phyloP scores from a whole-genome alignment of 2,797 vertebrate genomes.

The Octomys mimax region DNA sequence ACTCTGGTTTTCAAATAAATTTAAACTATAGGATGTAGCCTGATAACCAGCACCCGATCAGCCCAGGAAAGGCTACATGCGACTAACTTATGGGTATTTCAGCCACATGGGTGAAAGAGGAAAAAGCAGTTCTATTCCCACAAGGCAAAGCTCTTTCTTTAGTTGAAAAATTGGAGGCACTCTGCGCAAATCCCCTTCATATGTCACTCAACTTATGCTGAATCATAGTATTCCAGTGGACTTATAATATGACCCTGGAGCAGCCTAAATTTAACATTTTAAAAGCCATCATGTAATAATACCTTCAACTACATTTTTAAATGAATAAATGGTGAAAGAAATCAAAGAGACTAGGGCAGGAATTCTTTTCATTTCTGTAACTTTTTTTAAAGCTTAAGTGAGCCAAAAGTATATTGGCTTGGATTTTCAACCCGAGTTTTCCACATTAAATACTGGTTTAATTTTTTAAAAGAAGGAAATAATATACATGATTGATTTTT shows the following conservation, averaged over 20 bases:
- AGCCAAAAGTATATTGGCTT: constrained; percentile 7
- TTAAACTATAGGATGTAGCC: background rate
- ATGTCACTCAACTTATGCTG: background rate
- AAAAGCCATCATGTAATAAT: constrained; percentile 13
- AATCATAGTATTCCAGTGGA: constrained; percentile 14
- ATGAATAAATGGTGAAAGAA: constrained; percentile 40
- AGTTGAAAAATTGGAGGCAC: background rate
- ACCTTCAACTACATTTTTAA: background rate
- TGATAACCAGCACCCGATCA: background rate
- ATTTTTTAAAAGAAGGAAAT: background rate
- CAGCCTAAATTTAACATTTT: background rate
- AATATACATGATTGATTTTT: background rate
- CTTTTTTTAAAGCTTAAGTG: constrained; percentile 46
- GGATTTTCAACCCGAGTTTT: constrained; percentile 24
- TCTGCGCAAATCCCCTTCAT: background rate
- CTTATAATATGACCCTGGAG: background rate
- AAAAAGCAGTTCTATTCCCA: background rate
- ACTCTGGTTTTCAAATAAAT: constrained; percentile 64
- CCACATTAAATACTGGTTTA: background rate
- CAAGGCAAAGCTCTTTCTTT: background rate
- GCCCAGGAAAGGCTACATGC: background rate
- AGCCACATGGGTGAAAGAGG: background rate
- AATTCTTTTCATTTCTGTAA: background rate
- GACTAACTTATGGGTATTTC: background rate
- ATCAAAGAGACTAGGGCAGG: background rate